These are phyloP conservation scores for Ceratothoa steindachneri DNA, from an alignment of 2,888 invertebrate genomes.

Conservation along the genomic window DNA sequence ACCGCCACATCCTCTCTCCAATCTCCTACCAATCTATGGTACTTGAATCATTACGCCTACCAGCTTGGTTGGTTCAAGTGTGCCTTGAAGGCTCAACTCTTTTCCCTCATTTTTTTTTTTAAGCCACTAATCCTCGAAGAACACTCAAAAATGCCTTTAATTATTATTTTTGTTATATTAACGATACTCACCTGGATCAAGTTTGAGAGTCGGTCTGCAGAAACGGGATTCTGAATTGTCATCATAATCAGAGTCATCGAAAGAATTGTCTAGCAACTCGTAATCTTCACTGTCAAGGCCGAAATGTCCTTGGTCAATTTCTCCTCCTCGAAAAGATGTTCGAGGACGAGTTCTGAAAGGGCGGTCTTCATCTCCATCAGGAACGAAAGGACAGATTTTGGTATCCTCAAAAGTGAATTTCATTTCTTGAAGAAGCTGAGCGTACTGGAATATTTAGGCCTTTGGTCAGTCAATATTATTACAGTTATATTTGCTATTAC, in stretches of 20 bases:
- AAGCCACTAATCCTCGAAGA: too few relatives aligned
- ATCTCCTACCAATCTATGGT: too few relatives aligned
- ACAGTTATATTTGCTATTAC: neutral
- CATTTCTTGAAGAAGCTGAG: constrained; percentile 35
- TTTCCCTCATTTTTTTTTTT: too few relatives aligned
- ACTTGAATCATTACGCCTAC: too few relatives aligned
- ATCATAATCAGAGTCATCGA: constrained; percentile 31
- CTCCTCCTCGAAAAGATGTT: neutral
- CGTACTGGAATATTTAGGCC: constrained; percentile 16
- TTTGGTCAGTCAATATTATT: neutral
- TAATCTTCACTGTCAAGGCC: constrained; percentile 1
- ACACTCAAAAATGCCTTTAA: too few relatives aligned
- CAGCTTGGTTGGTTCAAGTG: too few relatives aligned
- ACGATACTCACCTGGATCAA: constrained; percentile 33
- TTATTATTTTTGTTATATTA: too few relatives aligned
- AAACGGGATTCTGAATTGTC: constrained; percentile 21
- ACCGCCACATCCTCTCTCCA: too few relatives aligned
- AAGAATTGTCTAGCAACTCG: neutral
- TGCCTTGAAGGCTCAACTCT: too few relatives aligned
- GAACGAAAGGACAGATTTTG: constrained; percentile 36
- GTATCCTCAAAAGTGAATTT: constrained; percentile 38
- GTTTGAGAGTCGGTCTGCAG: constrained; percentile 29
- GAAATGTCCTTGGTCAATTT: neutral
- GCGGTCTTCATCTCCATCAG: neutral
- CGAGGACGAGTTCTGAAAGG: constrained; percentile 1